Base-by-base conservation (phyloP, 2,797 vertebrate genomes). In the Micrastur ruficollis region DNA sequence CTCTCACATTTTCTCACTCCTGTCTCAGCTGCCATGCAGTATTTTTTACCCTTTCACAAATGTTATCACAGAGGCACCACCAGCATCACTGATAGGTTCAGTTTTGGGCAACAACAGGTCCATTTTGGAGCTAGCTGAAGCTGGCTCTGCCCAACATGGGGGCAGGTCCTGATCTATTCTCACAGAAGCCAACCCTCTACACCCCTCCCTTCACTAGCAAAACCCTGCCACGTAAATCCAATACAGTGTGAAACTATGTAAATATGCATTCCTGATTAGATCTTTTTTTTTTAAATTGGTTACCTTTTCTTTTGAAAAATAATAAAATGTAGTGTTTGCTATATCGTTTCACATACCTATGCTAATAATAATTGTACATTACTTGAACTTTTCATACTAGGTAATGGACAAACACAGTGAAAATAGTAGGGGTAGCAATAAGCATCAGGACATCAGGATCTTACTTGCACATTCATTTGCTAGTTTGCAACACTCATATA, bases 391-490 rank as follows among this genome's bases (percentile, higher is more conserved):
- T 93, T 97, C 49, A 85, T 67, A 20, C 26, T 52, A 73, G 12
- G 53, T 91, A 95, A 95, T 55, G 26, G 25, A 75, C 52, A 96
- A 79, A 90, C 59, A 40, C n/a, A 65, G 21, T 89, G 85, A 92
- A 96, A 96, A 93, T 20, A 46, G 4, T 13, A 89, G 25, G 71
- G 38, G 4, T 52, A 88, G 66, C 42, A 80, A 72, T 44, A 92
- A 93, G 25, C 42, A 81, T 93, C 61, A 73, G 50, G 71, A 96
- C 42, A 81, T 93, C 61, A 73, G 50, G 71, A 96, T 75, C 93
- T 95, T 94, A 86, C 38, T 66, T 83, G 40, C 89, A 76, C 38
- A 92, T 97, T 95, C 79, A 93, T 97, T 98, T 97, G 46, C 67
- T 67, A 63, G 38, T 96, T 97, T 94, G 68, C 56, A 97, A 83